A percentile compares a stretch with the other conserved stretches of the same genome.
phyloP scores from a whole-genome alignment of 2,888 invertebrate genomes.

The Ochropleura plecta region DNA sequence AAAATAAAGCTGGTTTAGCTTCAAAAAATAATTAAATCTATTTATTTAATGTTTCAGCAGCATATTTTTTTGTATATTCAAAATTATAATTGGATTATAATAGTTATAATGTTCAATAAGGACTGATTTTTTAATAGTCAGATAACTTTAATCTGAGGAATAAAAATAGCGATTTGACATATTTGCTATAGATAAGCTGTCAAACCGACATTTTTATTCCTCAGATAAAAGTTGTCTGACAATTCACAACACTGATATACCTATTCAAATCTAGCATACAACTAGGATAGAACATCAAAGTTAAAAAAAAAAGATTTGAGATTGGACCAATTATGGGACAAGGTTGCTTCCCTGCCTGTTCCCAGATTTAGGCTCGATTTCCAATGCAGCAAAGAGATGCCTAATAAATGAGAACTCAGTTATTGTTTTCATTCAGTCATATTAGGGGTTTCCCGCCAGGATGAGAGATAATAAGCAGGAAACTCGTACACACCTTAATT shows the following conservation, averaged over 20 bases:
- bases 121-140: too few species aligned
- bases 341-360: neutral
- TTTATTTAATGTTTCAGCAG: too few species aligned
- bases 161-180: too few species aligned
- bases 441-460: too few species aligned
- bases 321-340: neutral
- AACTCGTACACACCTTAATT: too few species aligned
- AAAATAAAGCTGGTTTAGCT: constrained; percentile 2
- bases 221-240: too few species aligned
- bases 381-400: constrained; percentile 24
- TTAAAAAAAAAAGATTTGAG: constrained; percentile 3
- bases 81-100: neutral
- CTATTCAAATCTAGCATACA: neutral
- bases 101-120: neutral
- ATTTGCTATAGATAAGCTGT: too few species aligned
- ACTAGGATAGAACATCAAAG: neutral
- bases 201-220: too few species aligned
- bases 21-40: too few species aligned
- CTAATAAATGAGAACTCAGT: neutral
- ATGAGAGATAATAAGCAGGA: too few species aligned
- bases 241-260: neutral
- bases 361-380: neutral
- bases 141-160: too few species aligned
- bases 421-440: neutral
- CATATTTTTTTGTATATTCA: neutral